Base-by-base conservation (phyloP, 2,888 invertebrate genomes). In the Argynnis bischoffii region DNA sequence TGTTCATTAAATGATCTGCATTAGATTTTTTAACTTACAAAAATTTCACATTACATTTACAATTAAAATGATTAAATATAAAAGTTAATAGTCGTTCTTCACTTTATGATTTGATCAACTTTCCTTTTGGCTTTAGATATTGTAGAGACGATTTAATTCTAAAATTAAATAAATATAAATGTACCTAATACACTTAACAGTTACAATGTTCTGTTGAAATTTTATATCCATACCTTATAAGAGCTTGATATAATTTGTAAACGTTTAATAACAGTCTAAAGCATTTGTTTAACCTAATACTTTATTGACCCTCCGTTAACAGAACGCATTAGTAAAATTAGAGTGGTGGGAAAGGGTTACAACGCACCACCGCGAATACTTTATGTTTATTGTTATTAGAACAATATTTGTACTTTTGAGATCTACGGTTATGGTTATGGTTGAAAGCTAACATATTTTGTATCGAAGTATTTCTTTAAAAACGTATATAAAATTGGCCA, bases 331-430 rank as follows among this genome's bases (percentile, higher is more conserved):
- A 90, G 92, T 91, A 90, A 92, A 92, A 90, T 88, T 90, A 92
- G 92, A 92, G 89, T 87, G 89, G 89, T 92, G 92, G 91, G 92
- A 92, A 92, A 90, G 90, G 92, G 92, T 90, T 91, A 78, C 69
- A 64, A 67, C 72, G 72, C 75, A 74, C 74, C 76, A 76, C 81
- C 77, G 81, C 81, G 80, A 81, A 83, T 85, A 83, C 85, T 89
- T 89, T 86, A 90, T 86, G 83, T 88, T 91, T 90, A 92, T 92
- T 90, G 90, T 92, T 90, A 91, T 89, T 91, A 90, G 91, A 87
- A 88, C 86, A 92, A 92, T 92, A 92, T 92, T 92, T 91, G 90
- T 91, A 87, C 85, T 79, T 80, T 79, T 71, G 81, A 90, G 88
- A 92, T 90, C 79, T 88, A 91, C 85, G 88, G 83, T 92, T 87